phyloP scores from a whole-genome alignment of 2,888 invertebrate genomes.

The Germaria angustata region DNA sequence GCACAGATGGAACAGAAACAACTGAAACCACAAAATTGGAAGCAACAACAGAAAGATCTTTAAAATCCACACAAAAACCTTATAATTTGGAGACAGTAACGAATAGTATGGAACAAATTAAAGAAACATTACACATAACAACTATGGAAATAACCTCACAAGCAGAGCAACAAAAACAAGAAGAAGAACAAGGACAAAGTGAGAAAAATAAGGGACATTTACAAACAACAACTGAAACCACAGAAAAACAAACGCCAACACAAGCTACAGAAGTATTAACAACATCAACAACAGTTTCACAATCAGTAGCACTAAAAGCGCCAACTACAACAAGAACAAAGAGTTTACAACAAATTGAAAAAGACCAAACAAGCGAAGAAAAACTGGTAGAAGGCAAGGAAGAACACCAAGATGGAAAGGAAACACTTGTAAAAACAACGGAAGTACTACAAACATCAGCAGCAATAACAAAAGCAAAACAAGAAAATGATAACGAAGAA shows the following conservation, averaged over 20 bases:
- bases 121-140: constrained; percentile 36
- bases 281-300: constrained; percentile 15
- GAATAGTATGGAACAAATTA: constrained; percentile 37
- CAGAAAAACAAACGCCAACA: constrained; percentile 36
- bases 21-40: constrained; percentile 45
- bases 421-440: constrained; percentile 55
- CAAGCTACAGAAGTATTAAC: constrained; percentile 16
- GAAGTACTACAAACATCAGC: constrained; percentile 41
- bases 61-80: constrained; percentile 53
- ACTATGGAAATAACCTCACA: constrained; percentile 44
- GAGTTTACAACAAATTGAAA: constrained; percentile 18
- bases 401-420: constrained; percentile 17
- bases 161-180: constrained; percentile 22
- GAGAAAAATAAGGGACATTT: constrained; percentile 20
- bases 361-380: neutral
- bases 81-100: constrained; percentile 37
- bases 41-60: constrained; percentile 45
- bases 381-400: neutral
- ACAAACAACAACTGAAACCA: constrained; percentile 28
- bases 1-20: constrained; percentile 36
- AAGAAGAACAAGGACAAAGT: constrained; percentile 26
- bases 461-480: constrained; percentile 12
- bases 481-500: neutral
- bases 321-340: constrained; percentile 3
- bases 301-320: constrained; percentile 15